Conservation (phyloP, 2,113 vertebrate genomes). For the Mobula birostris region DNA sequence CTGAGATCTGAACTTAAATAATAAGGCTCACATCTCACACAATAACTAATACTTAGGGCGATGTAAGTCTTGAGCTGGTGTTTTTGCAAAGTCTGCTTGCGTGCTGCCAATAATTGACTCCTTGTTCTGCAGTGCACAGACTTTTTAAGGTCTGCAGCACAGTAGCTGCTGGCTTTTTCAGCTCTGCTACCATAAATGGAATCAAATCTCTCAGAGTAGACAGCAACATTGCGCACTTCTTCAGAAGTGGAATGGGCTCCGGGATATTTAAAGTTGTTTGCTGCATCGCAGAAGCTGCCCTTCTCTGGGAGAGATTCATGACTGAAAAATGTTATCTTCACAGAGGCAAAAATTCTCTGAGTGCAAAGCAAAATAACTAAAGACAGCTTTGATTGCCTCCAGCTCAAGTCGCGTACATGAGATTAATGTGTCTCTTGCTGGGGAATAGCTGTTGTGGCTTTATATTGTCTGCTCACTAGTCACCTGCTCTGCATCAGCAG, state of each 20-base stretch:
- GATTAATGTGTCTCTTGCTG: not conserved
- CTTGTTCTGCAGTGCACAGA: not conserved
- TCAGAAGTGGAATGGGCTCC: not conserved
- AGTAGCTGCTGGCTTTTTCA: not conserved
- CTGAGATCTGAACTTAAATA: not conserved
- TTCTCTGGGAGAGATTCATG: not conserved
- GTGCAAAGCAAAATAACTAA: not conserved
- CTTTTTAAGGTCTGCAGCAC: slow-evolving; percentile 24
- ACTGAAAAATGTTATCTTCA: not conserved
- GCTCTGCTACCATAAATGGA: slow-evolving; percentile 11
- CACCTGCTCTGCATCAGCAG: not conserved
- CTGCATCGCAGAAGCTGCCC: not conserved
- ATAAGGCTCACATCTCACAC: not conserved
- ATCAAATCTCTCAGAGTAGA: not conserved
- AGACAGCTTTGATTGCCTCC: not conserved
- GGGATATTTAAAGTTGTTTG: slow-evolving; percentile 17
- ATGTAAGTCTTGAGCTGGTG: not conserved
- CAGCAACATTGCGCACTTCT: not conserved
- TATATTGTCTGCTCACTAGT: not conserved
- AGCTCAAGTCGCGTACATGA: not conserved
- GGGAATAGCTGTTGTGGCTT: not conserved
- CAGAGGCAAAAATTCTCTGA: not conserved
- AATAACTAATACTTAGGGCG: not conserved
- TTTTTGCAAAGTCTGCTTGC: not conserved
- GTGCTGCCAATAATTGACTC: not conserved